A percentile compares a stretch with the other conserved stretches of the same genome.
phyloP scores from a whole-genome alignment of 2,797 vertebrate genomes.

The Gymnocypris eckloni region DNA sequence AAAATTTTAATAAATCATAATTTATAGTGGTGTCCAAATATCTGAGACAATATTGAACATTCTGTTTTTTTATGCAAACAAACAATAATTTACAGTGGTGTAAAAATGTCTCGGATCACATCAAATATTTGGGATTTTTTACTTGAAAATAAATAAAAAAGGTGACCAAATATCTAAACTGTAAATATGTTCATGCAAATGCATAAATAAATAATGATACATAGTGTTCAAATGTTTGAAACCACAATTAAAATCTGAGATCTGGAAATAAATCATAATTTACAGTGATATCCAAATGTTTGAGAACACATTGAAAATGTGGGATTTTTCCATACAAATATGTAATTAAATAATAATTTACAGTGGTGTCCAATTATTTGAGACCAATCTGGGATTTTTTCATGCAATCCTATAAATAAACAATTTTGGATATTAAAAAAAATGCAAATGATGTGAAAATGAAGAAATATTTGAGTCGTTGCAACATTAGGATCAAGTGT shows the following conservation, averaged over 20 bases:
- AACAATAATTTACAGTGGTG: not conserved
- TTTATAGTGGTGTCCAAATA: not conserved
- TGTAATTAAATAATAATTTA: not conserved
- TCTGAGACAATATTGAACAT: not conserved
- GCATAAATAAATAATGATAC: not conserved
- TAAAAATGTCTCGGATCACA: not conserved
- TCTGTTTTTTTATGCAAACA: not conserved
- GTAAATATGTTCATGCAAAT: not conserved
- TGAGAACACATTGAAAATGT: not conserved
- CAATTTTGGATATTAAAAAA: not conserved
- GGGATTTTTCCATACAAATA: not conserved
- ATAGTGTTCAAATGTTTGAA: not conserved
- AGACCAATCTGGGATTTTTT: not conserved
- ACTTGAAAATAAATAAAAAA: not conserved
- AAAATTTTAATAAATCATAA: not conserved
- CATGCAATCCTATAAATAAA: not conserved
- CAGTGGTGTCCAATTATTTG: not conserved
- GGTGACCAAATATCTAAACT: not conserved
- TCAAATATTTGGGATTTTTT: not conserved
- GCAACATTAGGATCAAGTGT: not conserved
- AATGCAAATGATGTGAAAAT: not conserved
- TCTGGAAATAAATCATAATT: not conserved
- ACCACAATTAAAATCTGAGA: not conserved
- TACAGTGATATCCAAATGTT: not conserved
- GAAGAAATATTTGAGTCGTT: not conserved